Percentiles rank a stretch among this genome's conserved stretches.
phyloP scores from a whole-genome alignment of 2,113 vertebrate species.

The Crotalus tigris region DNA sequence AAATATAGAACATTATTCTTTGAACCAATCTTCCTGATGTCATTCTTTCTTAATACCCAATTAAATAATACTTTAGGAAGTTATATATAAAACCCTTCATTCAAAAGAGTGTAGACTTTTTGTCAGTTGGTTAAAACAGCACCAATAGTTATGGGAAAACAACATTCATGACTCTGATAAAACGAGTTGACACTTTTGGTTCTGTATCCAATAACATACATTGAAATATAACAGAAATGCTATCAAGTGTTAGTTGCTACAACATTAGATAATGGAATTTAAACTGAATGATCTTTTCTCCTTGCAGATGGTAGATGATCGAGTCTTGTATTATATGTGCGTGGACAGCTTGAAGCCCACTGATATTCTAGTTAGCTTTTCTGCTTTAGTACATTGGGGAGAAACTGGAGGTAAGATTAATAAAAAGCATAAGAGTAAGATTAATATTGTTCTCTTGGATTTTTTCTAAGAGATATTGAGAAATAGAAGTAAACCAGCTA shows the following conservation, averaged over 20 bases:
- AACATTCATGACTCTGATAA: neutral
- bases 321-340: conserved; percentile 76
- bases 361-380: conserved; percentile 86
- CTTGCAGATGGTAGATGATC: conserved; percentile 72
- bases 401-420: conserved; percentile 69
- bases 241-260: neutral
- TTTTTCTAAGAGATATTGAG: neutral
- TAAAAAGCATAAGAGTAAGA: neutral
- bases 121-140: neutral
- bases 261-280: neutral
- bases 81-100: neutral
- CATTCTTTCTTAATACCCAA: neutral
- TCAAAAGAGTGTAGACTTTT: neutral
- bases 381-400: conserved; percentile 79
- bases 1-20: neutral
- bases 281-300: conserved; percentile 12
- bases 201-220: neutral
- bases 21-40: neutral
- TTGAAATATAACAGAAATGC: conserved; percentile 3
- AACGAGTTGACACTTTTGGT: neutral
- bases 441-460: neutral
- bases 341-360: conserved; percentile 81
- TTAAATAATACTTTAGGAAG: neutral
- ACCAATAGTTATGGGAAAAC: neutral
- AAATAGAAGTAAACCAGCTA: neutral